These are phyloP conservation scores for Dolichoris vasculosae DNA, from an alignment of 1,140 invertebrate species.

Conservation along the genomic window DNA sequence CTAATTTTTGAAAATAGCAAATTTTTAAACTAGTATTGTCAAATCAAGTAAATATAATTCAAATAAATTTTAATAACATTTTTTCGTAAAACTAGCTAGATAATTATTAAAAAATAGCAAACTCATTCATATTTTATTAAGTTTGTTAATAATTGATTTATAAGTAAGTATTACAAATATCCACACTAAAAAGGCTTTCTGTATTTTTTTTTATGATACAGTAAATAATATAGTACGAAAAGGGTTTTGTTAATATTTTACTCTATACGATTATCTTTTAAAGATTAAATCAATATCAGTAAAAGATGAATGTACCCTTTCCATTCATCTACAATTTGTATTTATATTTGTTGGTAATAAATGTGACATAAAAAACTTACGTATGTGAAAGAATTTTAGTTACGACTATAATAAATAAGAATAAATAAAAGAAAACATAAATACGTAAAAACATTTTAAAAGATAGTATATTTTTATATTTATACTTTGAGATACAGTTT, in stretches of 20 bases:
- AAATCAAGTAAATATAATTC: too few species aligned
- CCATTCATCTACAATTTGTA: too few species aligned
- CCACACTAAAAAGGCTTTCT: not conserved
- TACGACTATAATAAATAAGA: not conserved
- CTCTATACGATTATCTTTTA: not conserved
- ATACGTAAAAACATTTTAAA: too few species aligned
- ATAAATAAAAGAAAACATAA: not conserved
- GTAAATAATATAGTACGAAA: conserved; percentile 10
- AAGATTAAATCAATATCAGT: conserved; percentile 18
- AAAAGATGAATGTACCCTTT: conserved; percentile 4
- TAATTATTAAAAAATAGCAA: not conserved
- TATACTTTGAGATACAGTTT: too few species aligned
- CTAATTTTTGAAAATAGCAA: too few species aligned
- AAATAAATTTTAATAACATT: too few species aligned
- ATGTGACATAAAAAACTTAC: not conserved
- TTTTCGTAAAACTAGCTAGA: too few species aligned
- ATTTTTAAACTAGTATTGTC: too few species aligned
- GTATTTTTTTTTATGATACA: not conserved
- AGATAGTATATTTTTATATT: too few species aligned
- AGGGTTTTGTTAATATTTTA: not conserved
- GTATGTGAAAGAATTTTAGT: not conserved
- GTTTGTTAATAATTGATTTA: not conserved
- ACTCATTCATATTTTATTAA: conserved; percentile 1
- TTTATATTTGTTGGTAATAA: not conserved
- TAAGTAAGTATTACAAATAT: not conserved